These are phyloP conservation scores for Hafferia zeledoni DNA, from an alignment of 2,797 vertebrate species.

Conservation along the genomic window DNA sequence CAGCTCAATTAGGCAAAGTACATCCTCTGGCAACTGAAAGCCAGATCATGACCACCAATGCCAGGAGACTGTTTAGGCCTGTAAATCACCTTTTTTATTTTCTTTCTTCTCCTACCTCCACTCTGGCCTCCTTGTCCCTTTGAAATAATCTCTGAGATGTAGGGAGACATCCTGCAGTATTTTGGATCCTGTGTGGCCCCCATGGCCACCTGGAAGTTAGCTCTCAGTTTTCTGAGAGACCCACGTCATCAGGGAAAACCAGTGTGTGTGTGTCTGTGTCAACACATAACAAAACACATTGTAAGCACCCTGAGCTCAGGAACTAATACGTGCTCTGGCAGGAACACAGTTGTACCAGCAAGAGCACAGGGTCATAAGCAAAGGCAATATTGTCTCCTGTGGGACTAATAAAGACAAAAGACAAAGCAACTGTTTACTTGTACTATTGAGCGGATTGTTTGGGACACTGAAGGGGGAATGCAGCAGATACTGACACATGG, in stretches of 20 bases:
- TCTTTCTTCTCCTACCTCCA: fast-evolving
- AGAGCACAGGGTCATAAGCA: slow-evolving; percentile 42
- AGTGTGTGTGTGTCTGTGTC: slow-evolving; percentile 27
- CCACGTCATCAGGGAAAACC: not conserved
- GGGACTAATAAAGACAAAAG: slow-evolving; percentile 53
- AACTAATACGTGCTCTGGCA: slow-evolving; percentile 60
- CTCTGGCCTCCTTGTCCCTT: not conserved
- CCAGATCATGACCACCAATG: not conserved
- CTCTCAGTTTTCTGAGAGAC: not conserved
- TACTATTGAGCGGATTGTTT: not conserved
- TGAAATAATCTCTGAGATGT: not conserved
- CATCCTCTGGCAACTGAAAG: not conserved
- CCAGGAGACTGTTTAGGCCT: not conserved
- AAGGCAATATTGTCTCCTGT: slow-evolving; percentile 52
- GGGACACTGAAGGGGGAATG: not conserved
- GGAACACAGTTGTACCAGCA: slow-evolving; percentile 27
- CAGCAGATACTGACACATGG: not conserved
- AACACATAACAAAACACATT: slow-evolving; percentile 60
- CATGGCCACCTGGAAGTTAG: not conserved
- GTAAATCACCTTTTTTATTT: not conserved
- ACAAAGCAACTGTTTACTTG: slow-evolving; percentile 56
- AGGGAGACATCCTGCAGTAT: not conserved
- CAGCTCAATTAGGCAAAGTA: not conserved
- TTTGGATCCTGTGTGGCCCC: not conserved
- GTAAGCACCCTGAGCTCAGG: slow-evolving; percentile 54